Conservation (phyloP, 2,888 invertebrate species). For the Adelphocoris suturalis region DNA sequence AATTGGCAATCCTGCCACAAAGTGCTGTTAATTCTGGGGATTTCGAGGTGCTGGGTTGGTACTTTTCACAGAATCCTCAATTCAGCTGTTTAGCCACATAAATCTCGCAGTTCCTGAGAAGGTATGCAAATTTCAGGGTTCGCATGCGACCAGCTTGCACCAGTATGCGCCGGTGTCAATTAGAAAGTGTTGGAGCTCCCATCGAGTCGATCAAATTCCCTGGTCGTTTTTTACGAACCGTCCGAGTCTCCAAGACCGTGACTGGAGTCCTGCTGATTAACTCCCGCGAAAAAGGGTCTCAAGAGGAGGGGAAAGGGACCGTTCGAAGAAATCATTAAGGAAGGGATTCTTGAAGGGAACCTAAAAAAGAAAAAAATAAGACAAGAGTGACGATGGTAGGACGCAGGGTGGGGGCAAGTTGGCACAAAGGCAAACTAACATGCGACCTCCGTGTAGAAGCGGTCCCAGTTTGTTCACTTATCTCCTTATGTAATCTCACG, state of each 20-base stretch:
- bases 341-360: slow-evolving; percentile 37
- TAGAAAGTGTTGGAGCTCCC: background rate
- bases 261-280: slow-evolving; percentile 39
- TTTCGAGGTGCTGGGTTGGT: too few species aligned
- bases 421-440: slow-evolving; percentile 48
- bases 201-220: slow-evolving; percentile 17
- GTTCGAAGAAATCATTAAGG: slow-evolving; percentile 61
- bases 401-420: slow-evolving; percentile 7
- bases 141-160: background rate
- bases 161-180: background rate
- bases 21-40: too few species aligned
- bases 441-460: slow-evolving; percentile 68
- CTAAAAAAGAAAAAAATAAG: background rate
- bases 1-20: too few species aligned
- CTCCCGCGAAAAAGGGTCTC: too few species aligned
- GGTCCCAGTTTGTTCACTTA: slow-evolving; percentile 67
- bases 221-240: slow-evolving; percentile 16
- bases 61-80: too few species aligned
- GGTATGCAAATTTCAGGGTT: too few species aligned
- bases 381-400: background rate
- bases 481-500: slow-evolving; percentile 64
- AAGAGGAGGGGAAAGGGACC: background rate
- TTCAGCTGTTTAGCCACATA: too few species aligned
- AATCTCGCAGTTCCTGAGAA: too few species aligned
- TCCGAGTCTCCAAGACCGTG: background rate